phyloP scores from a whole-genome alignment of 2,888 invertebrate genomes.

The Xanthia togata region DNA sequence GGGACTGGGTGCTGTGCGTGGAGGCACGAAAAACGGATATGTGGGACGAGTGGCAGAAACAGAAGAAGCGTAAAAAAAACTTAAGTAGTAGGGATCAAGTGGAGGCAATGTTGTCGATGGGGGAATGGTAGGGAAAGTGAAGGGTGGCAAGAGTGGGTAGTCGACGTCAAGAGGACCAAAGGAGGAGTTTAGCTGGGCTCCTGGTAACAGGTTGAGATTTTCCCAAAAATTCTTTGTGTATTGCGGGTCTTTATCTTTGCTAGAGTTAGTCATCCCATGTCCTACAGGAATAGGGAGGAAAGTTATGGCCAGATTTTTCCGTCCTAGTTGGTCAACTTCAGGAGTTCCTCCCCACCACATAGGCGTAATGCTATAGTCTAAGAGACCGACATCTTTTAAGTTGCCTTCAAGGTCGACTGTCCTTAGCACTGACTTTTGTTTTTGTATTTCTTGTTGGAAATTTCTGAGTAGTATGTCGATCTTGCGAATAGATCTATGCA shows the following conservation, averaged over 20 bases:
- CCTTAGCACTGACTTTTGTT: background rate
- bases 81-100: background rate
- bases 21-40: background rate
- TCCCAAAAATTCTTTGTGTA: background rate
- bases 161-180: too few relatives aligned
- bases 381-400: background rate
- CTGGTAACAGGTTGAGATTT: background rate
- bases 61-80: background rate
- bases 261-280: too few relatives aligned
- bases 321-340: background rate
- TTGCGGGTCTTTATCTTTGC: background rate
- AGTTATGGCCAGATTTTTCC: fast-evolving
- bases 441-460: constrained; percentile 18
- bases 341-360: background rate
- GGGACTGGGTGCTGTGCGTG: background rate
- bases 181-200: background rate
- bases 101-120: too few relatives aligned
- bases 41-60: background rate
- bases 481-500: constrained; percentile 16
- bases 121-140: too few relatives aligned
- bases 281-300: background rate
- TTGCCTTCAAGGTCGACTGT: background rate
- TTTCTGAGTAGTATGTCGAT: constrained; percentile 16
- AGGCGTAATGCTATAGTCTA: background rate
- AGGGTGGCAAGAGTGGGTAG: too few relatives aligned